A percentile compares a stretch with the other conserved stretches of the same genome.
Evolutionary conservation across 2,113 vertebrate species (phyloP).

Genomic region (Lepisosteus oculatus): DNA sequence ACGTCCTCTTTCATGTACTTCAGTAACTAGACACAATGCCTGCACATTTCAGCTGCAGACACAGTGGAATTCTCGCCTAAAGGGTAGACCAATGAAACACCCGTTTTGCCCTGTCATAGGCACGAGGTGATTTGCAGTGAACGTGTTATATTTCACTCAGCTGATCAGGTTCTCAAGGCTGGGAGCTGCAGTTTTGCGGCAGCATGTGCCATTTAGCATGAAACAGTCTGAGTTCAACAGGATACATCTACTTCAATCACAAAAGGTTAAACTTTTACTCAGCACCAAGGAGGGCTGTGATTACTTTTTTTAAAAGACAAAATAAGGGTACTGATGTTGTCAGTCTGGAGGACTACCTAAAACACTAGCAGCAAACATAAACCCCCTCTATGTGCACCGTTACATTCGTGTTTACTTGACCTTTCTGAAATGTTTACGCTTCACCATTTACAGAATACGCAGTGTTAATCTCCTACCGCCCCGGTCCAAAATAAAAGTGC

Average conservation of each 20-base stretch:
- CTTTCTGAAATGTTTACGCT: too few relatives aligned
- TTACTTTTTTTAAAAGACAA: too few relatives aligned
- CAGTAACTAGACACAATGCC: background rate
- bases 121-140: background rate
- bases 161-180: background rate
- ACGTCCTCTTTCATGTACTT: background rate
- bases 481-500: background rate
- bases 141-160: background rate
- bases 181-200: background rate
- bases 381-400: background rate
- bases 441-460: too few relatives aligned
- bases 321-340: too few relatives aligned
- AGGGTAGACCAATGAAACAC: background rate
- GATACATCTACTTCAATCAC: too few relatives aligned
- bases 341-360: too few relatives aligned
- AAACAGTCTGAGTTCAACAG: too few relatives aligned
- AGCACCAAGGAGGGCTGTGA: too few relatives aligned
- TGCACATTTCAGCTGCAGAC: background rate
- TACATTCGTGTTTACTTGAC: background rate
- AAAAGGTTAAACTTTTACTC: too few relatives aligned
- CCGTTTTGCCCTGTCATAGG: background rate
- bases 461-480: background rate
- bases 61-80: background rate
- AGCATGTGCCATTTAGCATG: background rate
- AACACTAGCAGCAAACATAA: too few relatives aligned